Conservation (phyloP, 2,113 vertebrate genomes). For the Isurus oxyrinchus region DNA sequence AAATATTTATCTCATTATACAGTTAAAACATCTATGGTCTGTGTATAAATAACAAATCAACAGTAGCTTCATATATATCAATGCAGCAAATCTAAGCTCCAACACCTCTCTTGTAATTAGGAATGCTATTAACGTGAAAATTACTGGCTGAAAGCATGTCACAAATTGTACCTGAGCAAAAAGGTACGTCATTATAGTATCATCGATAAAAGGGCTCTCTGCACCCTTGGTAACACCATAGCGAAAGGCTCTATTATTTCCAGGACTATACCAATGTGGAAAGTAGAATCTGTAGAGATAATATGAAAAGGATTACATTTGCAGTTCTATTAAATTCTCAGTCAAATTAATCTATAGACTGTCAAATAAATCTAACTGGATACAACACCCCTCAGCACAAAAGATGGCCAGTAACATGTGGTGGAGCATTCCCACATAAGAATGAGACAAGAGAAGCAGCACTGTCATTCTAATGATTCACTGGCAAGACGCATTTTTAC, state of each 20-base stretch:
- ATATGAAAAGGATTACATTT: conserved; percentile 5
- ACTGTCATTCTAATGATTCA: neutral
- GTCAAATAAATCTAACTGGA: neutral
- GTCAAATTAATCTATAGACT: neutral
- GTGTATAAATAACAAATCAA: neutral
- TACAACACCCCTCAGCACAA: neutral
- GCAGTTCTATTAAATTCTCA: neutral
- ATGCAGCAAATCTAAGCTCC: neutral
- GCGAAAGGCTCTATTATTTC: conserved; percentile 68
- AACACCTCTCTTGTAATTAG: neutral
- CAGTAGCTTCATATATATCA: neutral
- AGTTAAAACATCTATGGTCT: neutral
- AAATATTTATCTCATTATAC: neutral
- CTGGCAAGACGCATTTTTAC: no score
- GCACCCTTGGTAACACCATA: conserved; percentile 70
- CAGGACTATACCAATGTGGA: conserved; percentile 80
- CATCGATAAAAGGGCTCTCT: conserved; percentile 83
- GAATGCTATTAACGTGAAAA: neutral
- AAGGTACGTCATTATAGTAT: conserved; percentile 79
- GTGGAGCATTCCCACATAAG: neutral
- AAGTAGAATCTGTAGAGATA: conserved; percentile 76
- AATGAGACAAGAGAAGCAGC: neutral
- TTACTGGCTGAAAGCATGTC: neutral
- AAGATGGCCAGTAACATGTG: neutral
- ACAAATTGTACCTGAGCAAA: conserved; percentile 76